Percentiles rank a stretch among this genome's conserved stretches.
phyloP scores from a whole-genome alignment of 2,888 invertebrate genomes.

The Eupithecia centaureata region DNA sequence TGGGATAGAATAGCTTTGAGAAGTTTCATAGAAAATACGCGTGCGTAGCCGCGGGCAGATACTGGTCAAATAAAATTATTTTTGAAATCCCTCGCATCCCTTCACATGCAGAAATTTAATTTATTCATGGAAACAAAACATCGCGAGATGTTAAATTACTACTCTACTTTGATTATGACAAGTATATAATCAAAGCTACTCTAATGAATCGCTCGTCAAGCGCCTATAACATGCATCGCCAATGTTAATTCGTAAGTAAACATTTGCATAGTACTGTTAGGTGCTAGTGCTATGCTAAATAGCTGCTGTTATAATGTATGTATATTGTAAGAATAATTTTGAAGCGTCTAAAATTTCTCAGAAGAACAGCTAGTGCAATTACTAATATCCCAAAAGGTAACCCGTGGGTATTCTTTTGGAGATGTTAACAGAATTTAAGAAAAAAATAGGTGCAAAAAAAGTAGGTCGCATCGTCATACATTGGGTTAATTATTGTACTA shows the following conservation, averaged over 20 bases:
- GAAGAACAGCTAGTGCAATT: background rate
- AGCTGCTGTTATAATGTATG: slow-evolving; percentile 31
- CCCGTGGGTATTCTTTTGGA: background rate
- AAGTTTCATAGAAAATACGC: too few species aligned
- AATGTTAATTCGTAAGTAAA: slow-evolving; percentile 59
- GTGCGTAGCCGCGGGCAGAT: too few species aligned
- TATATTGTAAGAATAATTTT: background rate
- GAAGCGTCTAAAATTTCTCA: background rate
- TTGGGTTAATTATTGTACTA: too few species aligned
- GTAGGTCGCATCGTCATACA: too few species aligned
- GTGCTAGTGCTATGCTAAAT: slow-evolving; percentile 65
- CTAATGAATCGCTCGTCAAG: slow-evolving; percentile 53
- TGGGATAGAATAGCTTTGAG: too few species aligned
- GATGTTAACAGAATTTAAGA: background rate
- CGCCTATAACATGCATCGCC: slow-evolving; percentile 57
- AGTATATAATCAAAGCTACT: too few species aligned
- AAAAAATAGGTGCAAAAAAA: too few species aligned
- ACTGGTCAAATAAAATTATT: too few species aligned
- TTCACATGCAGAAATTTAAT: background rate
- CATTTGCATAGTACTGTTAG: slow-evolving; percentile 57
- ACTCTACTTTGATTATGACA: too few species aligned
- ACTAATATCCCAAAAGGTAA: background rate
- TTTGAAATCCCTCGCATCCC: background rate
- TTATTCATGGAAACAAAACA: slow-evolving; percentile 22
- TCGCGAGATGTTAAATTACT: slow-evolving; percentile 32